These are phyloP conservation scores for Decapterus maruadsi DNA, from an alignment of 2,797 vertebrate genomes.

Conservation along the genomic window DNA sequence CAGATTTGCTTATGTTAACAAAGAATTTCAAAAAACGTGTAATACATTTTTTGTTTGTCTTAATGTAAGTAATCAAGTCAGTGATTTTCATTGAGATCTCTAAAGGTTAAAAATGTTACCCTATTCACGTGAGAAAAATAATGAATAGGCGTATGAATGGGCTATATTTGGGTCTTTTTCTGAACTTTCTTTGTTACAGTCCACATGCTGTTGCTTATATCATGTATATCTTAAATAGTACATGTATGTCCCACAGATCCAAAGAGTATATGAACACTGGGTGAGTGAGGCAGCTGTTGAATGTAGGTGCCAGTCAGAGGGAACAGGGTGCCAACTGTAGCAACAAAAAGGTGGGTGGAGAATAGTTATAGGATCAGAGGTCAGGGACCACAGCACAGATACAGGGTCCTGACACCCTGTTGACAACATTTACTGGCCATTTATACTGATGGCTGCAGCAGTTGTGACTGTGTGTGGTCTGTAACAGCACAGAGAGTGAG, in stretches of 20 bases:
- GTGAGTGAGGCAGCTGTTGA: conserved; percentile 42
- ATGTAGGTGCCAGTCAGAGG: conserved; percentile 26
- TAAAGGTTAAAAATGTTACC: no score
- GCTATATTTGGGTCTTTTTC: no score
- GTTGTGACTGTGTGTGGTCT: conserved; percentile 76
- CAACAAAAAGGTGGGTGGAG: conserved; percentile 46
- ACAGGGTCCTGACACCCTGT: conserved; percentile 61
- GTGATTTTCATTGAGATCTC: no score
- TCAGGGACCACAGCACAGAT: conserved; percentile 58
- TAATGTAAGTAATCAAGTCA: no score
- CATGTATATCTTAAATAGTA: not conserved
- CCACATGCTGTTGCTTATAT: not conserved
- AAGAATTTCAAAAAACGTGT: no score
- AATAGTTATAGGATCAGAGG: conserved; percentile 64
- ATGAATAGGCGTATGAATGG: no score
- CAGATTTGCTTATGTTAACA: no score
- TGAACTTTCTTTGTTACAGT: no score
- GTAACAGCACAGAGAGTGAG: not conserved
- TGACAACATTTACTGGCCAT: conserved; percentile 64
- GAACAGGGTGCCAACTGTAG: conserved; percentile 61
- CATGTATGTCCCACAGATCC: not conserved
- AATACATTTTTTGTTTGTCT: no score
- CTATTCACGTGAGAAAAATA: no score
- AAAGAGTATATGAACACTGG: not conserved
- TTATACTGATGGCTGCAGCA: conserved; percentile 57